Evolutionary conservation across 1,140 invertebrate species (phyloP), one percentile per base, ranked within the genome.

Genomic region (Hestina assimilis): DNA sequence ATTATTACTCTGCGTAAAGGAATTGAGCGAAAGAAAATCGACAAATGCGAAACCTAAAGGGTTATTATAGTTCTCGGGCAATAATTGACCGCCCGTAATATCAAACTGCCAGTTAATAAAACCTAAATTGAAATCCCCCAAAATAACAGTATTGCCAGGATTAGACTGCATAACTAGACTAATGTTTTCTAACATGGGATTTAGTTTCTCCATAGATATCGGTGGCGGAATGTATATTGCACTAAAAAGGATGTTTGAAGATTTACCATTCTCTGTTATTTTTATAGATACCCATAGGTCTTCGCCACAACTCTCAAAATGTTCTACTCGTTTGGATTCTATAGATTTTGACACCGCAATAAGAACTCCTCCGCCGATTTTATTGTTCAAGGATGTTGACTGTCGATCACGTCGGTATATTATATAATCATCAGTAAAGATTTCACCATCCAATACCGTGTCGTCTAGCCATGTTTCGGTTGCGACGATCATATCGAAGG

Each of bases 391-490:
- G 2, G 43, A 5, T 5, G 8, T 17, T 3, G 29, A 8, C 1
- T 6, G 7, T 2, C 47, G 33, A 38, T 50, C 29, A 15, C 47
- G 17, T 12, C 31, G 14, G 6, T 40, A 50, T 9, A 50, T 15
- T 3, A 8, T 23, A 8, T 50, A 31, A 1, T 31, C 24, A 17
- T 14, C 2, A n/a, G 26, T 14, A 47, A 47, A 47, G 6, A 31
- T 6, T 19, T 47, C 43, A 23, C 19, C 47, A 28, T 65, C 59
- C 7, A 38, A 20, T 1, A 69, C 24, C 21, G 28, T 23, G 2
- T 50, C 31, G 48, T 70, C 24, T 0, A 66, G 42, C 60, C 67
- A 70, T 1, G 60, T 61, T 45, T 70, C 63, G 0, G 60, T 66
- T 1, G 26, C 53, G 3, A 59, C 45, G 24, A 69, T 66, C 2